Percentiles rank a stretch among this genome's conserved stretches.
These are phyloP conservation scores for Andrena hattorfiana DNA, from an alignment of 2,888 invertebrate species.

Conservation along the genomic window DNA sequence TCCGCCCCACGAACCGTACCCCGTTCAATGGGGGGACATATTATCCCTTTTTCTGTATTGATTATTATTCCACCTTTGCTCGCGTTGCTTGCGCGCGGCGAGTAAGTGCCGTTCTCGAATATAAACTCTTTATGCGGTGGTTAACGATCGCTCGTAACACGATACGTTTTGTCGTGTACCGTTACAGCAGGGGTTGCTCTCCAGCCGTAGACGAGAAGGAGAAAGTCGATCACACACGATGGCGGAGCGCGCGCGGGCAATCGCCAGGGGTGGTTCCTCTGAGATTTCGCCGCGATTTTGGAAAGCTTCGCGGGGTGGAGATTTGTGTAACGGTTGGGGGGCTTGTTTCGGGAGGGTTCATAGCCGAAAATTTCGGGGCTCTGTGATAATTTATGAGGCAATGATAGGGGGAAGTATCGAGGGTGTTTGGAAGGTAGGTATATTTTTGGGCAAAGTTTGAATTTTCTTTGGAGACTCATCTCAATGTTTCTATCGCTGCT, in stretches of 20 bases:
- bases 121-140: constrained; percentile 76
- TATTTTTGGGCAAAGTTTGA: not conserved
- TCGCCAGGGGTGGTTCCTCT: constrained; percentile 27
- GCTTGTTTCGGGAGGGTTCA: not conserved
- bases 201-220: constrained; percentile 74
- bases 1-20: not conserved
- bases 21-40: constrained; percentile 46
- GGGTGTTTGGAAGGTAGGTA: not conserved
- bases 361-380: not conserved
- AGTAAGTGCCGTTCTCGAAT: constrained; percentile 73
- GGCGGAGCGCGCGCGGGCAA: constrained; percentile 26
- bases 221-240: constrained; percentile 74
- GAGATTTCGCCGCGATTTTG: constrained; percentile 17
- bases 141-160: constrained; percentile 82
- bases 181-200: constrained; percentile 77
- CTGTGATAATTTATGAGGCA: not conserved
- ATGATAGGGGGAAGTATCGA: not conserved
- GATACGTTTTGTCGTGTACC: constrained; percentile 82
- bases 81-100: constrained; percentile 40
- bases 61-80: constrained; percentile 69
- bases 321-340: not conserved
- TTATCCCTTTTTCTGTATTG: constrained; percentile 65
- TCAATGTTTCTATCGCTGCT: not conserved
- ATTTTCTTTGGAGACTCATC: no score
- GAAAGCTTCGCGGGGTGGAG: not conserved